phyloP scores from a whole-genome alignment of 2,888 invertebrate species.

The Philhelius pedissequus region DNA sequence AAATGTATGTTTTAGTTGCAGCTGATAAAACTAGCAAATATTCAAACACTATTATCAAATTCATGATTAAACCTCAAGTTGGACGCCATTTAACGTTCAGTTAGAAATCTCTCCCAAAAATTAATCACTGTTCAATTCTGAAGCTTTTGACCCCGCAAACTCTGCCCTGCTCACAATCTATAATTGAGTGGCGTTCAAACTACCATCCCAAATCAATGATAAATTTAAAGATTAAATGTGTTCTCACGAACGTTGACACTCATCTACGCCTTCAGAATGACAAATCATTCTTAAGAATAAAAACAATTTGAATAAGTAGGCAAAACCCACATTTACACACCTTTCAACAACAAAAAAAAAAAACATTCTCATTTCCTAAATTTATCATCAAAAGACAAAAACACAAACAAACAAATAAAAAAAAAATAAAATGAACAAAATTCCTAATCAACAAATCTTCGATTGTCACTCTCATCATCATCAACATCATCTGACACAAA shows the following conservation, averaged over 20 bases:
- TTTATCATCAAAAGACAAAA: constrained; percentile 7
- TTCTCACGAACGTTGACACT: constrained; percentile 18
- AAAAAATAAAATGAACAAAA: not conserved
- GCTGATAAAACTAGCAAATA: too few species aligned
- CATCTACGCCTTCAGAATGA: constrained; percentile 4
- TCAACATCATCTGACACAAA: constrained; percentile 7
- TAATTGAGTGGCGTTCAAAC: not conserved
- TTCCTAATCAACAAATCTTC: constrained; percentile 48
- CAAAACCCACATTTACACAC: constrained; percentile 22
- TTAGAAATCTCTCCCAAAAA: not conserved
- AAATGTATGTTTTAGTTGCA: too few species aligned
- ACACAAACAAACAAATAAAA: not conserved
- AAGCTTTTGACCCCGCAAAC: not conserved
- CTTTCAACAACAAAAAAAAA: constrained; percentile 18
- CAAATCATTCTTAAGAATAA: constrained; percentile 6
- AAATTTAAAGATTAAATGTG: not conserved
- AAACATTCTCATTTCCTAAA: constrained; percentile 3
- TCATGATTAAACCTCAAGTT: not conserved
- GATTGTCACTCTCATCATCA: constrained; percentile 48
- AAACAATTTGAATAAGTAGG: constrained; percentile 26
- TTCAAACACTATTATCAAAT: too few species aligned
- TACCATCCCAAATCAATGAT: not conserved
- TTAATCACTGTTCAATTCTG: not conserved
- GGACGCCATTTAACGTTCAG: not conserved
- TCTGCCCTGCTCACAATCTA: not conserved